A percentile compares a stretch with the other conserved stretches of the same genome.
phyloP scores from a whole-genome alignment of 2,797 vertebrate species.

The Rhincodon typus region DNA sequence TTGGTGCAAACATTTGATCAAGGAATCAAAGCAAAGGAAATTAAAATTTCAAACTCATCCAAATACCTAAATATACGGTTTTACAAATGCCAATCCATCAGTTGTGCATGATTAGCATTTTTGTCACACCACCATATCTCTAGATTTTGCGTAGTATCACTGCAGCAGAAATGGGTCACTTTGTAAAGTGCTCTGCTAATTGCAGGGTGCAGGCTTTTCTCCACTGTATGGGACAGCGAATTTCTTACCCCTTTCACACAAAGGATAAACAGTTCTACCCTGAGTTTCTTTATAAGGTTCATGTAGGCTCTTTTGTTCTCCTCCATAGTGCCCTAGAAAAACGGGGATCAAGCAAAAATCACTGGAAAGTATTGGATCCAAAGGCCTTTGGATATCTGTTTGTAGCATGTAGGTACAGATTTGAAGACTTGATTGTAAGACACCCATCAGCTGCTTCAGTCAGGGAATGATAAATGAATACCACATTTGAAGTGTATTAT shows the following conservation, averaged over 20 bases:
- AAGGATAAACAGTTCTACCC: conserved; percentile 58
- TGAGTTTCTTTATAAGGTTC: conserved; percentile 97
- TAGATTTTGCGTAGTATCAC: not conserved
- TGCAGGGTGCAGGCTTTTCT: not conserved
- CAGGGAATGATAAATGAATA: not conserved
- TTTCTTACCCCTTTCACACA: not conserved
- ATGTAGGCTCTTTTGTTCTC: conserved; percentile 98
- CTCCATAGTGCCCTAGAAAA: conserved; percentile 89
- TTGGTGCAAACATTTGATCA: not conserved
- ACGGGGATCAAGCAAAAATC: not conserved
- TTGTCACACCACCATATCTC: not conserved
- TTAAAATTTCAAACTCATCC: not conserved
- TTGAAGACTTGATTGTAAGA: not conserved
- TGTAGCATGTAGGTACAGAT: not conserved
- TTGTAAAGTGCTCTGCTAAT: not conserved
- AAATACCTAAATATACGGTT: not conserved
- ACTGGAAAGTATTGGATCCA: not conserved
- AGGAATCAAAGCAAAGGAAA: not conserved
- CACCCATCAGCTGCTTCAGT: not conserved
- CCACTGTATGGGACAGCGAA: not conserved
- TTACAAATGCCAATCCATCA: not conserved
- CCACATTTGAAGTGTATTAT: not conserved
- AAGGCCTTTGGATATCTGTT: not conserved
- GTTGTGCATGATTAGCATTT: not conserved
- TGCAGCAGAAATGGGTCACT: not conserved